Evolutionary conservation across 2,888 invertebrate genomes (phyloP).

Genomic region (Ephialtes manifestator): DNA sequence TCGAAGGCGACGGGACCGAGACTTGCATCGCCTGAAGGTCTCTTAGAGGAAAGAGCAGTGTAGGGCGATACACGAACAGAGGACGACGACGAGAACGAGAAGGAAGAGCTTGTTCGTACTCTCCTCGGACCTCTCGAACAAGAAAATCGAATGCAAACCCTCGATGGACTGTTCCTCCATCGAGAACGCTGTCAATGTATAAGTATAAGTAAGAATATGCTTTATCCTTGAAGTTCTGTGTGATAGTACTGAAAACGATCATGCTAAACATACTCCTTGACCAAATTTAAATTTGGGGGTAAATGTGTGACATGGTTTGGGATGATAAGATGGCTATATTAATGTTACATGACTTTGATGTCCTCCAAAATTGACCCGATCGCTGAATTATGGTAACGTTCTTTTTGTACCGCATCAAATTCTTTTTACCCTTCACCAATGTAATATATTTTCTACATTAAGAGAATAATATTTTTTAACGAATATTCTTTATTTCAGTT

Average conservation of each 20-base stretch:
- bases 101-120: slow-evolving; percentile 22
- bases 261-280: slow-evolving; percentile 3
- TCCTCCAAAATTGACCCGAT: neutral
- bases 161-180: slow-evolving; percentile 34
- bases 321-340: neutral
- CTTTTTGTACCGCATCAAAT: no score
- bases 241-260: neutral
- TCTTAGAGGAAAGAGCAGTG: slow-evolving; percentile 38
- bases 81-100: slow-evolving; percentile 47
- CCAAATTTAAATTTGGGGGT: neutral
- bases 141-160: slow-evolving; percentile 68
- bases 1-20: slow-evolving; percentile 62
- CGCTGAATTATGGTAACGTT: neutral
- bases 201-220: slow-evolving; percentile 2
- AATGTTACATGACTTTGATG: neutral
- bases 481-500: no score
- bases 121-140: slow-evolving; percentile 51
- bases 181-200: slow-evolving; percentile 18
- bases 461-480: no score
- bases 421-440: no score
- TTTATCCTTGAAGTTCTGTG: slow-evolving; percentile 29
- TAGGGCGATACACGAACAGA: slow-evolving; percentile 48
- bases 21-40: slow-evolving; percentile 57
- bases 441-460: no score
- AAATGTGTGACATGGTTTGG: neutral